phyloP scores from a whole-genome alignment of 2,797 vertebrate genomes.

The Simalia tracyae region DNA sequence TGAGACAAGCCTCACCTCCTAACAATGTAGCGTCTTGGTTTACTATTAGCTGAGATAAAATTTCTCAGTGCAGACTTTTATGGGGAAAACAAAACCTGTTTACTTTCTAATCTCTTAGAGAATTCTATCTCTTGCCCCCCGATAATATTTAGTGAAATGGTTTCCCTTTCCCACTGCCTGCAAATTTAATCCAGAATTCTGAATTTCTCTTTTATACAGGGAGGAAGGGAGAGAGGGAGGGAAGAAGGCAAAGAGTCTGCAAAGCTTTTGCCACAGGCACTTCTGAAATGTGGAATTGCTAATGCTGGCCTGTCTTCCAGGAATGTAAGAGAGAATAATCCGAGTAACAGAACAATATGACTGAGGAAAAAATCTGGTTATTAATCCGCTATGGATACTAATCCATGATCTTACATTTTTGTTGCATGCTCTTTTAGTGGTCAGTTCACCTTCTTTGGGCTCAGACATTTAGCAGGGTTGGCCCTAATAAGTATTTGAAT shows the following conservation, averaged over 20 bases:
- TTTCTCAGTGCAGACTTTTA: not conserved
- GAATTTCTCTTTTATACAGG: not conserved
- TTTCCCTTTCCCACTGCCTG: not conserved
- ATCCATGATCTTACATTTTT: not conserved
- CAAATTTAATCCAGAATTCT: not conserved
- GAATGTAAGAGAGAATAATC: not conserved
- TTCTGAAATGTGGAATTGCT: not conserved
- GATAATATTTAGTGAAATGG: not conserved
- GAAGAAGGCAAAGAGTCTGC: not conserved
- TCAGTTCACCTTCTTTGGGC: too few species aligned
- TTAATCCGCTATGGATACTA: not conserved
- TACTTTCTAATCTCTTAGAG: not conserved
- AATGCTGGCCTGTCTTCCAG: not conserved
- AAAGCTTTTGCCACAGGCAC: not conserved
- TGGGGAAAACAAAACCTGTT: not conserved
- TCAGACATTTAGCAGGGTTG: too few species aligned
- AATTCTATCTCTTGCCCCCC: not conserved
- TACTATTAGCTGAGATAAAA: not conserved
- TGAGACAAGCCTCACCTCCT: not conserved
- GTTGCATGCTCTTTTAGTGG: not conserved
- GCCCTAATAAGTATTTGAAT: too few species aligned
- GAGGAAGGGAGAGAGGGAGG: not conserved
- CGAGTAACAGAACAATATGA: not conserved
- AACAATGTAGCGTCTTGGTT: not conserved
- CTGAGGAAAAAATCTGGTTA: not conserved